These are phyloP conservation scores for Holotrichia oblita DNA, from an alignment of 1,140 invertebrate species.

Conservation along the genomic window DNA sequence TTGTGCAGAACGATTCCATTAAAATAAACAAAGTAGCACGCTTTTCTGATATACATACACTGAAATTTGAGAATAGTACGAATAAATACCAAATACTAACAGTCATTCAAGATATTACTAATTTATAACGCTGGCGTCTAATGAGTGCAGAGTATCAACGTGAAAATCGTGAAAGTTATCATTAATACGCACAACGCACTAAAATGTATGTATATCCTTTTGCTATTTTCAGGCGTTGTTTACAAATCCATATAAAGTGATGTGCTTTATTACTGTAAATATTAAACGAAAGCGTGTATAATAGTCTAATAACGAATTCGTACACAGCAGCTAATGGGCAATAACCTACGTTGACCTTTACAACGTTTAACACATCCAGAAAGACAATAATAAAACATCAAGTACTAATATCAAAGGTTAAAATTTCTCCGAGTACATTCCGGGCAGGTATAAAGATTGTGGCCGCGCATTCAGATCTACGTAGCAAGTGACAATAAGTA, in stretches of 20 bases:
- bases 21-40: background rate
- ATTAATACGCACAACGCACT: too few relatives aligned
- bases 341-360: background rate
- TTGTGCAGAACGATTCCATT: background rate
- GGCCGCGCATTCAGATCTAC: background rate
- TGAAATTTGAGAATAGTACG: background rate
- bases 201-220: too few relatives aligned
- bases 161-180: too few relatives aligned
- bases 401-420: background rate
- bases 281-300: too few relatives aligned
- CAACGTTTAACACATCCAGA: background rate
- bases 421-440: background rate
- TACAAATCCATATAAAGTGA: too few relatives aligned
- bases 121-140: too few relatives aligned
- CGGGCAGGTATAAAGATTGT: background rate
- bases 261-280: too few relatives aligned
- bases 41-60: background rate
- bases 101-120: background rate
- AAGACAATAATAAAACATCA: background rate
- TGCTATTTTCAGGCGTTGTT: too few relatives aligned
- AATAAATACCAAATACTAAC: too few relatives aligned
- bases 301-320: too few relatives aligned
- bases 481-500: background rate
- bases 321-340: background rate
- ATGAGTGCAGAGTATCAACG: too few relatives aligned